Evolutionary conservation across 92 coral and sea anemone species (phyloP), one percentile per base, ranked within the genome.

Genomic region (Scolanthus callimorphus): DNA sequence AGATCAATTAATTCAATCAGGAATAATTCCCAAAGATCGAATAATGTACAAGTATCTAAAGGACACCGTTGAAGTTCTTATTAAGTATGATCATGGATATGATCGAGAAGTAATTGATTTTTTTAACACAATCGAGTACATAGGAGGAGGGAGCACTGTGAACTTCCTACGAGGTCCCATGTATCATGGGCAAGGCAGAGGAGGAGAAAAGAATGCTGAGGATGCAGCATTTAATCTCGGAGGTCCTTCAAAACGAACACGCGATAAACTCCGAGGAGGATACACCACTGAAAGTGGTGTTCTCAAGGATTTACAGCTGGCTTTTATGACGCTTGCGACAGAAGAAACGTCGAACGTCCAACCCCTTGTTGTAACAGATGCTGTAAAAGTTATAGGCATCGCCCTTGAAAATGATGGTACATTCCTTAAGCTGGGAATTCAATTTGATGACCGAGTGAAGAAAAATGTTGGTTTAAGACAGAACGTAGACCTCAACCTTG

Each of bases 271-370:
- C 49, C 52, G 50, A 39, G 77, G 73, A 1, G 72, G 72, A 12
- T 77, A 77, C 62, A 67, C 83, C 34, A 68, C 77, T 17, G 39
- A 31, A 68, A 61, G 71, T 20, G 77, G 84, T 20, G 71, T 76
- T 22, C 53, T 41, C 17, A 77, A 77, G 51, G 77, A 37, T 21
- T 13, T 77, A 1, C 49, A 54, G 28, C 60, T 57, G 34, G 68
- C 74, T 22, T 59, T 70, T 54, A 47, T 59, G 20, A 59, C 67
- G 28, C 45, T 50, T 45, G 51, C 62, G 10, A 45, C 61, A 17
- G 65, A 57, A 25, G 28, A 39, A 27, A 27, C 60, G 17, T 31
- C 41, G 22, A 41, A n/a, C 15, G 81, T 56, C 27, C 67, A 31
- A 2, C 81, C 68, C 10, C 56, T 74, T 27, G 23, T 65, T 49